phyloP scores from a whole-genome alignment of 2,797 vertebrate genomes.

The Xenops minutus region DNA sequence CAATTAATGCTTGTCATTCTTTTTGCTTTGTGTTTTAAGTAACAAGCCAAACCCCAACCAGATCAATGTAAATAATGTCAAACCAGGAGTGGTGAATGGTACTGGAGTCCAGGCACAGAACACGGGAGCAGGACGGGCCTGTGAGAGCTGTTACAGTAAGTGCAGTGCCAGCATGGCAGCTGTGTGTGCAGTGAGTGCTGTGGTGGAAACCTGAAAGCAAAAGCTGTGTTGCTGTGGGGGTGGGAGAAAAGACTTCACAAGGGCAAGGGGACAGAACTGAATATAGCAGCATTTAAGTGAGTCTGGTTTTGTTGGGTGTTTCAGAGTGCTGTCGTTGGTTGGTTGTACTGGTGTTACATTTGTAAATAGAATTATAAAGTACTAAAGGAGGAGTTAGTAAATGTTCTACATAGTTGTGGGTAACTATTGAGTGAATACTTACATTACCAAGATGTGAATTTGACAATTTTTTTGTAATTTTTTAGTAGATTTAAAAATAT shows the following conservation, averaged over 20 bases:
- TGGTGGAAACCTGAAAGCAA: not conserved
- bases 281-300: not conserved
- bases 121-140: constrained; percentile 86
- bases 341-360: not conserved
- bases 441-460: not conserved
- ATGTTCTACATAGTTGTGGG: not conserved
- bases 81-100: constrained; percentile 91
- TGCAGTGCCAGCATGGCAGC: constrained; percentile 3
- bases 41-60: constrained; percentile 99
- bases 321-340: not conserved
- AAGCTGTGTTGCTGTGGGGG: not conserved
- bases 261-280: not conserved
- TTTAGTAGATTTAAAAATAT: not conserved
- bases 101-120: constrained; percentile 82
- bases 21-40: constrained; percentile 76
- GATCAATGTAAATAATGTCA: constrained; percentile 89
- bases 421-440: not conserved
- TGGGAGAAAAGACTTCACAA: not conserved
- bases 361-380: not conserved
- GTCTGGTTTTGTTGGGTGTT: not conserved
- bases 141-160: constrained; percentile 98
- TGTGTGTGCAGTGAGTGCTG: not conserved
- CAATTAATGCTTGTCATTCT: not conserved
- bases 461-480: not conserved
- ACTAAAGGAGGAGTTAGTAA: not conserved